These are phyloP conservation scores for Zaprionus capensis DNA, from an alignment of 1,140 invertebrate species.

Conservation along the genomic window DNA sequence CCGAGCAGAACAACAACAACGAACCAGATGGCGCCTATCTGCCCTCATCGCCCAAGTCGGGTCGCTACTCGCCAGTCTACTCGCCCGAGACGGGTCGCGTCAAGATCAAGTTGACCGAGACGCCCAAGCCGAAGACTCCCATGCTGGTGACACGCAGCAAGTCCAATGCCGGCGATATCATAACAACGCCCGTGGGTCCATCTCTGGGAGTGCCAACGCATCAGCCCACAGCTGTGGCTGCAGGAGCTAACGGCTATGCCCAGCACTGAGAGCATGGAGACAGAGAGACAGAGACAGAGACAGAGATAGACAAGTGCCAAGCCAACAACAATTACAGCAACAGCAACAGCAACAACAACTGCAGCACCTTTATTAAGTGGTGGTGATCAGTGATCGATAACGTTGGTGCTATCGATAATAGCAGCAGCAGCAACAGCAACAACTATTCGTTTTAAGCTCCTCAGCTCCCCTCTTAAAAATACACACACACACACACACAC, in stretches of 20 bases:
- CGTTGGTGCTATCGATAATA: neutral
- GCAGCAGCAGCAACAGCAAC: slow-evolving; percentile 32
- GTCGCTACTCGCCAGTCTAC: slow-evolving; percentile 85
- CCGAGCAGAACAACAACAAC: slow-evolving; percentile 66
- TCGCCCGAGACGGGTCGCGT: slow-evolving; percentile 87
- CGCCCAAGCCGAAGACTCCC: slow-evolving; percentile 88
- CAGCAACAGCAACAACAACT: neutral
- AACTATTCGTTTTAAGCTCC: slow-evolving; percentile 77
- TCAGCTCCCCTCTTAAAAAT: slow-evolving; percentile 55
- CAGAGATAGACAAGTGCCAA: slow-evolving; percentile 40
- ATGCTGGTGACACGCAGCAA: slow-evolving; percentile 87
- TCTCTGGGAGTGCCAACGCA: slow-evolving; percentile 25
- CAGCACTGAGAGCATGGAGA: slow-evolving; percentile 41
- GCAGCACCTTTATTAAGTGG: neutral
- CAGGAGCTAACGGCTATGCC: slow-evolving; percentile 34
- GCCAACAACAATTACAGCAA: slow-evolving; percentile 24
- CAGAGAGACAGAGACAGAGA: neutral
- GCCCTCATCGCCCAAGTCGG: slow-evolving; percentile 84
- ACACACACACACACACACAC: slow-evolving; percentile 1
- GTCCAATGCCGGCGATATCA: slow-evolving; percentile 87
- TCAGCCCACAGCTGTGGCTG: slow-evolving; percentile 11
- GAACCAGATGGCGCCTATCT: slow-evolving; percentile 84
- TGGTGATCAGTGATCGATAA: slow-evolving; percentile 1
- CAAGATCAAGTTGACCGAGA: slow-evolving; percentile 87
- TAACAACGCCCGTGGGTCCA: slow-evolving; percentile 85